Base-by-base conservation (phyloP, 2,888 invertebrate genomes). In the Camptogramma bilineatum region DNA sequence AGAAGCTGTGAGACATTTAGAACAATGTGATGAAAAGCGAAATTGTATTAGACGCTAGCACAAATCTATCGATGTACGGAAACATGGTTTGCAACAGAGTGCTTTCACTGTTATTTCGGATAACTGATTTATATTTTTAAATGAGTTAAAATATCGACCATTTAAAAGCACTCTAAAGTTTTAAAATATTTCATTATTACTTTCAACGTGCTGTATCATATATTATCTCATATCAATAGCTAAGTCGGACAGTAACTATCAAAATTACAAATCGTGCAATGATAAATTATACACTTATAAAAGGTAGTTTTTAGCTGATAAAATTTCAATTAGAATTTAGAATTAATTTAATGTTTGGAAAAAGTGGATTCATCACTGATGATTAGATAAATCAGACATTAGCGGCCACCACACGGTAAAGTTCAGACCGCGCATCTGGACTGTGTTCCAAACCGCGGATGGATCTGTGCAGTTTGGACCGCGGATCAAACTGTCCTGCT, bases 1-100 rank as follows among this genome's bases (percentile, higher is more conserved):
- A 58, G 59, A 65, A 50, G 42, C 39, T 53, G 53, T 63, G 61
- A 62, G 47, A 52, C 47, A 50, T 54, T 17, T 60, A 34, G 46
- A 53, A 58, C 58, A 39, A 56, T 55, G 48, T 44, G 19, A 39
- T 63, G 56, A 59, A 53, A 51, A 54, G 47, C 48, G 21, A 64
- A 60, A 66, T 62, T 59, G 34, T 17, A 62, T 53, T 56, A 21
- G 21, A 18, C 0, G 44, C 17, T 44, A 44, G 44, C 44, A 44
- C 44, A 5, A 17, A 17, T 16, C 17, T 17, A 17, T 44, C 16
- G 16, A 44, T 8, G 2, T 17, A 8, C 7, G 4, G 17, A 17
- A 44, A 44, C 17, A 8, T 16, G 13, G 5, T 17, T 44, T 17
- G 17, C 17, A 44, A 16, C 44, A 16, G n/a, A n/a, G 44, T 44